phyloP scores from a whole-genome alignment of 2,113 vertebrate genomes.

The Typhlomys cinereus region DNA sequence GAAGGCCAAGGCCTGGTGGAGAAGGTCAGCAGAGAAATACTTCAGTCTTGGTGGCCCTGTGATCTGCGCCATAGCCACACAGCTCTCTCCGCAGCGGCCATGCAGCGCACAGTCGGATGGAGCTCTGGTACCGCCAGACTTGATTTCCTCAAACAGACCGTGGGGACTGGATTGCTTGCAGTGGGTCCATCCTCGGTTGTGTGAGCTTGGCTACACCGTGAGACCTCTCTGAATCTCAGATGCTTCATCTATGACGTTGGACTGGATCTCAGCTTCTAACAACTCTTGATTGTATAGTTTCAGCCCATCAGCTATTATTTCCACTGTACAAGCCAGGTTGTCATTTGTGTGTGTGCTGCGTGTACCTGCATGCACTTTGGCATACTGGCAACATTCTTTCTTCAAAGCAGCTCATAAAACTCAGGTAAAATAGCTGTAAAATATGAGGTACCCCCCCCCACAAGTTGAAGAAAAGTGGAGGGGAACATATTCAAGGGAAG shows the following conservation, averaged over 20 bases:
- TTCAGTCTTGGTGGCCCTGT: neutral
- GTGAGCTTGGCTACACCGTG: neutral
- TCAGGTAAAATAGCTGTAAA: conserved; percentile 33
- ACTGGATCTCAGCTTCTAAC: neutral
- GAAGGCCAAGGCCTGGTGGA: neutral
- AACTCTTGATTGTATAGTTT: neutral
- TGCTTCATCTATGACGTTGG: neutral
- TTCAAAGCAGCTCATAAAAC: conserved; percentile 47
- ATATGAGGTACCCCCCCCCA: neutral
- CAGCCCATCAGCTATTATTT: conserved; percentile 3
- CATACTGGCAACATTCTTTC: conserved; percentile 17
- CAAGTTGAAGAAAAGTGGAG: neutral
- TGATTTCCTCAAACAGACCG: neutral
- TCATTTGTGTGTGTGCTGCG: neutral
- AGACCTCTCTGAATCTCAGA: neutral
- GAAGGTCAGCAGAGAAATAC: neutral
- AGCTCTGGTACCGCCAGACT: neutral
- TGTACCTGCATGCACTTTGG: neutral
- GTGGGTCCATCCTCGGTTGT: neutral
- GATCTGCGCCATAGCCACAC: neutral
- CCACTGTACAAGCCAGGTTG: neutral
- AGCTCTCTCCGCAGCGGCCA: neutral
- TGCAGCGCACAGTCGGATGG: neutral
- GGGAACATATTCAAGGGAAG: neutral
- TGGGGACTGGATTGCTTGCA: neutral